Evolutionary conservation across 2,113 vertebrate genomes (phyloP), one percentile per base, ranked within the genome.

Genomic region (Podocnemis expansa): DNA sequence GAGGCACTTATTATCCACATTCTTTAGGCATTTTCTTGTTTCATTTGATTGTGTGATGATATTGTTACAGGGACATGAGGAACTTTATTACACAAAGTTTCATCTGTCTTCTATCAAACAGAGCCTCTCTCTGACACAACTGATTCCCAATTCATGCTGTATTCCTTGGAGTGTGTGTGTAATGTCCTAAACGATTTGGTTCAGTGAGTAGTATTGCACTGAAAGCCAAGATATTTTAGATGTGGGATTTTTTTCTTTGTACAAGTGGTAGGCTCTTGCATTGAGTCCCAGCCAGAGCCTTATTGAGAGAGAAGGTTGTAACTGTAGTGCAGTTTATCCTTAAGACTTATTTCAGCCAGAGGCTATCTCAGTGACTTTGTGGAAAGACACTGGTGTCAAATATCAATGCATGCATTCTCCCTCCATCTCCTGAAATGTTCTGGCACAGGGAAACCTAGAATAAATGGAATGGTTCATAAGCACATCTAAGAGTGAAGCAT

Each of bases 41-140:
- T 98, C 96, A 98, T 98, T 98, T 98, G 98, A 98, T 98, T 93
- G 95, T 97, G 89, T 87, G 94, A 78, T 94, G 97, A 98, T 98
- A 97, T 95, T 97, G 96, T 97, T 92, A 75, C 94, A 96, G 97
- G 96, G 95, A 96, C 96, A 93, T 0, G 12, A 95, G 95, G 85
- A 97, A 93, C 95, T 97, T 98, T 97, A 98, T 98, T 98, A 96
- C 80, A 96, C 73, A 95, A 96, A 90, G 92, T 93, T 73, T 95
- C 93, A 29, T 93, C 95, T 94, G 89, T 89, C 93, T 96, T 89
- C 81, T 82, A 82, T 81, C 58, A 86, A 95, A 95, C 75, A 89
- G 90, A 94, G 97, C 83, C 93, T 55, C 87, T 98, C 95, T 87
- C 95, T 94, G 96, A 89, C 81, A 92, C 91, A 96, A 78, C 52